Evolutionary conservation across 2,113 vertebrate genomes (phyloP).

Genomic region (Pelobates fuscus): DNA sequence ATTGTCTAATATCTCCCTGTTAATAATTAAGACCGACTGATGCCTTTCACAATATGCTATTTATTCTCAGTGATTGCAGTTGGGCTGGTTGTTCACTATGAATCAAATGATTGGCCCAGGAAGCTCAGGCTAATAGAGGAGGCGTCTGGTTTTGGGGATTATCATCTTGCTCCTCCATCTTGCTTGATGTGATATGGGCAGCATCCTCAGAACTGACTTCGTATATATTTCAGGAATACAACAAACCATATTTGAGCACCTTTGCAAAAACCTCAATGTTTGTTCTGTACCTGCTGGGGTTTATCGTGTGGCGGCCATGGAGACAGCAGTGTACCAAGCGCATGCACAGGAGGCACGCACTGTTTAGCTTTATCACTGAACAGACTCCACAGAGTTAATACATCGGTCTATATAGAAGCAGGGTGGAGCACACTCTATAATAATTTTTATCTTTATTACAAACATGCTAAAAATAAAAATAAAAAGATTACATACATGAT

Average conservation of each 20-base stretch:
- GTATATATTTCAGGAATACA: conserved; percentile 95
- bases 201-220: conserved; percentile 93
- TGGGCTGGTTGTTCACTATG: conserved; percentile 92
- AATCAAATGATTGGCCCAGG: conserved; percentile 87
- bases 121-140: conserved; percentile 78
- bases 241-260: conserved; percentile 97
- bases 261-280: conserved; percentile 98
- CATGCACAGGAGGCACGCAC: conserved; percentile 75
- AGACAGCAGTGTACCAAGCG: conserved; percentile 87
- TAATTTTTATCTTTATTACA: too few relatives aligned
- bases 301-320: conserved; percentile 96
- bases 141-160: conserved; percentile 87
- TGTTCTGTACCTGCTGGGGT: conserved; percentile 91
- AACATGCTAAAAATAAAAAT: too few relatives aligned
- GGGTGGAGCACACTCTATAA: too few relatives aligned
- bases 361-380: too few relatives aligned
- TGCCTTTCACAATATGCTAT: too few relatives aligned
- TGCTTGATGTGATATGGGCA: conserved; percentile 97
- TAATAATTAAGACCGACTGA: too few relatives aligned
- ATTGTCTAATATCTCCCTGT: too few relatives aligned
- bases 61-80: too few relatives aligned
- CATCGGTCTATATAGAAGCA: too few relatives aligned
- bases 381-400: too few relatives aligned
- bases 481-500: too few relatives aligned
- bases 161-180: conserved; percentile 87